Evolutionary conservation across 2,797 vertebrate genomes (phyloP).

Genomic region (Pyrrhura leucotis): DNA sequence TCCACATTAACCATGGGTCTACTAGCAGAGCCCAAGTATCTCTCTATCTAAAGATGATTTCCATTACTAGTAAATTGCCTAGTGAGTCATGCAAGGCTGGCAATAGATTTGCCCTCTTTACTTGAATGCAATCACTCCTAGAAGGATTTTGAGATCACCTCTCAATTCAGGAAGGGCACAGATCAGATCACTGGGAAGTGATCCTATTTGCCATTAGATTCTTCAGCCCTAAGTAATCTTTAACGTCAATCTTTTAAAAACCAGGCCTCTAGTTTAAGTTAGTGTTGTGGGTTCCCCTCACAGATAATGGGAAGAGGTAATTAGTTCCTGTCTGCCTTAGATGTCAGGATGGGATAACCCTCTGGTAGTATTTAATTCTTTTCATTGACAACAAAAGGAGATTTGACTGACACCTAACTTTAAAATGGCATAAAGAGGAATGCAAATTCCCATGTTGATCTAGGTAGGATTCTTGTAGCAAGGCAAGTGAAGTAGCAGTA

Average conservation of each 20-base stretch:
- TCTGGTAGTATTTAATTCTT: neutral
- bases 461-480: neutral
- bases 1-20: neutral
- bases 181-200: neutral
- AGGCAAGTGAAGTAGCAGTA: neutral
- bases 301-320: neutral
- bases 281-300: neutral
- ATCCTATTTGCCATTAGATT: neutral
- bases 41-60: neutral
- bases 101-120: neutral
- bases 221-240: neutral
- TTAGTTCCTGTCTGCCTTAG: neutral
- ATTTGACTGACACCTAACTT: neutral
- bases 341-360: neutral
- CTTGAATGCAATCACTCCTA: neutral
- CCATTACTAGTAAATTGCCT: neutral
- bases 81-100: neutral
- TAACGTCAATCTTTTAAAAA: neutral
- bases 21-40: neutral
- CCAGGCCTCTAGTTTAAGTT: neutral
- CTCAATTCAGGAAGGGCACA: neutral
- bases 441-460: neutral
- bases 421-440: neutral
- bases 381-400: neutral
- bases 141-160: neutral